A percentile compares a stretch with the other conserved stretches of the same genome.
Conservation (phyloP, 2,113 vertebrate species). For the Cromileptes altivelis region DNA sequence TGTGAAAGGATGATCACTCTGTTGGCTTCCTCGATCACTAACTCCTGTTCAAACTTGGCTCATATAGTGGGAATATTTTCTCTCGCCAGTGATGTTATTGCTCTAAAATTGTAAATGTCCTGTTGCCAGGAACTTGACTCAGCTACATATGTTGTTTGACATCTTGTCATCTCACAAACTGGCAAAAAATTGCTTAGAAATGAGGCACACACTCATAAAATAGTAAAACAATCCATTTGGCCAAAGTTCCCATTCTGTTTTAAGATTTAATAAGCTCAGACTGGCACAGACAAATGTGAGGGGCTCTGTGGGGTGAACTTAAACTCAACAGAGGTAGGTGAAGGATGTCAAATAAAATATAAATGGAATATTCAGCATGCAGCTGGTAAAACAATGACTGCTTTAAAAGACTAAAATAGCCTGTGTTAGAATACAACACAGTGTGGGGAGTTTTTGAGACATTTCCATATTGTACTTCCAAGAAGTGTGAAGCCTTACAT, state of each 20-base stretch:
- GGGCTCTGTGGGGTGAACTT: conserved; percentile 31
- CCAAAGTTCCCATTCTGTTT: conserved; percentile 43
- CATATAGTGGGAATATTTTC: conserved; percentile 22
- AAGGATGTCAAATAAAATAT: conserved; percentile 63
- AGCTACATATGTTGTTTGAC: conserved; percentile 62
- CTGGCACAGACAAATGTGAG: conserved; percentile 25
- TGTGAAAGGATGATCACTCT: neutral
- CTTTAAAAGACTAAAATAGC: conserved; percentile 44
- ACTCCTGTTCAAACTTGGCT: conserved; percentile 30
- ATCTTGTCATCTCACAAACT: conserved; percentile 43
- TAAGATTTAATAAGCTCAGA: conserved; percentile 51
- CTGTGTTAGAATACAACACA: neutral
- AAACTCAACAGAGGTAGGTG: conserved; percentile 46
- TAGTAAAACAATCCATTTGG: conserved; percentile 45
- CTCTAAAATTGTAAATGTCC: conserved; percentile 26
- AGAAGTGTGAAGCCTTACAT: conserved; percentile 10
- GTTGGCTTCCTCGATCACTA: neutral
- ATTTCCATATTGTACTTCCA: conserved; percentile 32
- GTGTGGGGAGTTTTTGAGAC: conserved; percentile 6
- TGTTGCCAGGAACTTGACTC: conserved; percentile 41
- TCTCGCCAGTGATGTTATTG: conserved; percentile 35
- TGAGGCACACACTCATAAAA: conserved; percentile 16
- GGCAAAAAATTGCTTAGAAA: conserved; percentile 17
- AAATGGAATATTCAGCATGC: conserved; percentile 44
- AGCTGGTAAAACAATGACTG: conserved; percentile 61